Evolutionary conservation across 2,113 vertebrate species (phyloP), one percentile per base, ranked within the genome.

Genomic region (Argyrosomus japonicus): DNA sequence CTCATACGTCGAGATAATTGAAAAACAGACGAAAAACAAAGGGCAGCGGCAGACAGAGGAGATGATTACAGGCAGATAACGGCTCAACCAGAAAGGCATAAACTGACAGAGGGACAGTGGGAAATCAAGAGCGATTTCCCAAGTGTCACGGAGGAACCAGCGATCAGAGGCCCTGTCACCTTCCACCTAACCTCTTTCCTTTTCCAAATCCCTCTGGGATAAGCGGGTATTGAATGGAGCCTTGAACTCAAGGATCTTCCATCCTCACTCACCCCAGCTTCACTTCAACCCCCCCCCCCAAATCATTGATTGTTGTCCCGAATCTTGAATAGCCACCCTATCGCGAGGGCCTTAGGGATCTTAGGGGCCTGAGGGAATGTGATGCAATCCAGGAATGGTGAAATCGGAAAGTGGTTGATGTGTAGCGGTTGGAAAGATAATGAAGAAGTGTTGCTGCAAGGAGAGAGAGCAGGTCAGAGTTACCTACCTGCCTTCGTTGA

Each of bases 401-500:
- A 78, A 75, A 88, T 79, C 81, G 61, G 58, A 87, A 85, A 83
- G 64, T 45, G 63, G 84, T 73, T 36, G 63, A 68, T 68, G 67
- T 73, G 29, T 79, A 43, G 57, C 67, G 23, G 29, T 54, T 75
- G 47, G 65, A 77, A 25, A 71, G 74, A 83, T 87, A 91, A 93
- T 90, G 84, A 91, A 87, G 82, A 88, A 68, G 72, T 77, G 79
- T 56, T 71, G 79, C 67, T 80, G 61, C 60, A 58, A 75, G 50
- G 54, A 57, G 80, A 71, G 60, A 75, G 67, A 18, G 56, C 48
- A 1, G 23, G 77, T 58, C 14, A 3, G 58, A 63, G 86, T 57
- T 56, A 85, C 92, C 43, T n/a, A 94, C 93, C 93, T 96, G 93
- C 96, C 97, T 93, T 97, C 97, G 58, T 97, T 98, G 87, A 97